Evolutionary conservation across 1,140 invertebrate genomes (phyloP).

Genomic region (Heterodera carotae): DNA sequence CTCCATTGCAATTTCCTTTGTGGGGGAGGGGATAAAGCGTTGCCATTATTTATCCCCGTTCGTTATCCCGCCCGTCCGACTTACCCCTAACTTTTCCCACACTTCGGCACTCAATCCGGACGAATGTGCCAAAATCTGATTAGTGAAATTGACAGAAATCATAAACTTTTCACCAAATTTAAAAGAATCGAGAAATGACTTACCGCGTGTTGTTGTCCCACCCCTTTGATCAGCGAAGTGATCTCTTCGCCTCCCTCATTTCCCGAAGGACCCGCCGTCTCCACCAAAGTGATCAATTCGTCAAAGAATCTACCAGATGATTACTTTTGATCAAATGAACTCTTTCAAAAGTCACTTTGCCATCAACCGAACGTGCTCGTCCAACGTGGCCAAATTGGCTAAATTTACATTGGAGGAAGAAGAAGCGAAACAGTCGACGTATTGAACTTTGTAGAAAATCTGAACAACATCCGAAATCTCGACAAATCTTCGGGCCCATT

Average conservation of each 20-base stretch:
- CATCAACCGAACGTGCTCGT: constrained; percentile 62
- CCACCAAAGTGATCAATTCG: constrained; percentile 48
- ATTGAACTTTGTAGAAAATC: constrained; percentile 64
- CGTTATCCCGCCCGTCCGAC: not conserved
- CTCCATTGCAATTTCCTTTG: constrained; percentile 58
- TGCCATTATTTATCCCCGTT: not conserved
- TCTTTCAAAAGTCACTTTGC: constrained; percentile 46
- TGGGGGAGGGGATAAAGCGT: not conserved
- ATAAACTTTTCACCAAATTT: constrained; percentile 31
- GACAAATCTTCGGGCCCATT: not conserved
- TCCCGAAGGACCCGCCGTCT: constrained; percentile 16
- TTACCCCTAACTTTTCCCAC: constrained; percentile 61
- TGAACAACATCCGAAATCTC: constrained; percentile 39
- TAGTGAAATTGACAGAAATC: no score
- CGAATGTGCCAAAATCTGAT: constrained; percentile 48
- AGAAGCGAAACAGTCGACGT: constrained; percentile 64
- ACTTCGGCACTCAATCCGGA: constrained; percentile 59
- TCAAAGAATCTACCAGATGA: constrained; percentile 59
- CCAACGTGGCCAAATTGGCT: constrained; percentile 53
- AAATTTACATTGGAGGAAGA: constrained; percentile 44
- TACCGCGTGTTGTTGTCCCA: constrained; percentile 45
- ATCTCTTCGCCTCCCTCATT: constrained; percentile 55
- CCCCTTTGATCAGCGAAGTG: constrained; percentile 42
- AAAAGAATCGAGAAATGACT: not conserved
- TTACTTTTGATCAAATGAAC: not conserved